These are phyloP conservation scores for Rhopalosiphum maidis DNA, from an alignment of 1,140 invertebrate species.

Conservation along the genomic window DNA sequence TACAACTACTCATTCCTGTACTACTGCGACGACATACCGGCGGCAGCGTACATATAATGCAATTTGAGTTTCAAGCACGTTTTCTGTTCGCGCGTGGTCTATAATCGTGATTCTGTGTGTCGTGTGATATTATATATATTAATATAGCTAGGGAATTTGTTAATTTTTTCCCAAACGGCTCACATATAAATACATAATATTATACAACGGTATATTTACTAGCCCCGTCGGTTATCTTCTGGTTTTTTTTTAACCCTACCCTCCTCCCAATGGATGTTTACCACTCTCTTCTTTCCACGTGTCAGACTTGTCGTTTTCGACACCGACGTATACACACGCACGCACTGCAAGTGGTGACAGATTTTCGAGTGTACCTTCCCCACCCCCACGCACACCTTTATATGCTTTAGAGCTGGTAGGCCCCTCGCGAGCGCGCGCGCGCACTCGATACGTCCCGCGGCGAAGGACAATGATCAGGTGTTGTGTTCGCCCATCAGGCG, in stretches of 20 bases:
- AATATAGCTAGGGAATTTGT: background rate
- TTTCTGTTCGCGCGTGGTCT: background rate
- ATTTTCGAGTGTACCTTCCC: background rate
- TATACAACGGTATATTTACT: background rate
- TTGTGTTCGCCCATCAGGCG: slow-evolving; percentile 22
- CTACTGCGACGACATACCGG: background rate
- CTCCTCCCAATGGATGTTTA: background rate
- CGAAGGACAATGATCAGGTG: slow-evolving; percentile 47
- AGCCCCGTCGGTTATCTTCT: background rate
- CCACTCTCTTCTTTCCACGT: background rate
- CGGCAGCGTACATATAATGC: background rate
- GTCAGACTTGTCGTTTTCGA: background rate
- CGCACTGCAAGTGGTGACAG: background rate
- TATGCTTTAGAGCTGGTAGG: background rate
- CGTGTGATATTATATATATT: background rate
- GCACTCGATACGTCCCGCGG: slow-evolving; percentile 32
- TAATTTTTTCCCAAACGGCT: background rate
- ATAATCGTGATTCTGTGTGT: background rate
- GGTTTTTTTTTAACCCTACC: background rate
- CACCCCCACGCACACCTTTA: background rate
- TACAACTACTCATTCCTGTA: background rate
- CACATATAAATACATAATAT: background rate
- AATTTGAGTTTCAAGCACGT: background rate
- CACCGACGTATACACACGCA: background rate
- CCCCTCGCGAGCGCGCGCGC: background rate